Base-by-base conservation (phyloP, 2,888 invertebrate species). In the Scelioninae gen. 1 region DNA sequence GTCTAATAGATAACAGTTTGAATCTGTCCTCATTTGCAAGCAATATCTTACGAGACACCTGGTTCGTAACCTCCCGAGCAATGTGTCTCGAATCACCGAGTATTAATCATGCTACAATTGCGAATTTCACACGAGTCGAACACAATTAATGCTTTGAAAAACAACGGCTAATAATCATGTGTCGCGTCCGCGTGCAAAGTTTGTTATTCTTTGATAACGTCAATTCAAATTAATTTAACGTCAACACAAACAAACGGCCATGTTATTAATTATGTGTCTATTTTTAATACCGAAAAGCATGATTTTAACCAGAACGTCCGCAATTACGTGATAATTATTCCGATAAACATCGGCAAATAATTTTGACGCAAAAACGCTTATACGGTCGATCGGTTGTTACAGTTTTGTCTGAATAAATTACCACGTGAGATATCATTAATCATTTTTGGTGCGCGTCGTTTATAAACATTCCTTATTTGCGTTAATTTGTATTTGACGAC, bases 71-170 rank as follows among this genome's bases (percentile, higher is more conserved):
- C 40, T 63, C 47, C 63, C 15, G 32, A 78, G 62, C 58, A 63
- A 40, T 56, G 78, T 65, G 65, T 58, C 71, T 56, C 77, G 58
- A 65, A 71, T 51, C 58, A 55, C 62, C 55, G 23, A 16, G 53
- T 55, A 77, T 77, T 77, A 69, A 77, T 77, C 69, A 77, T 62
- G 69, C 53, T 55, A 40, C 62, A 47, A 77, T 77, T 69, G 77
- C 55, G 40, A 77, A 69, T 69, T 77, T 62, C 69, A 69, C 51
- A 0, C 47, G 29, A 53, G 34, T 34, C 32, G 75, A 60, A 34
- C 47, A 38, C 63, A 78, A 71, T 78, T 71, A 78, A 71, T 65
- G 65, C 51, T 55, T 62, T 51, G 56, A 65, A 32, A 78, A 78
- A 71, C 45, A 58, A 56, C 40, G 40, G 53, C 31, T 29, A 69